These are phyloP conservation scores for Desoria tigrina DNA, from an alignment of 2,888 invertebrate species.

Conservation along the genomic window DNA sequence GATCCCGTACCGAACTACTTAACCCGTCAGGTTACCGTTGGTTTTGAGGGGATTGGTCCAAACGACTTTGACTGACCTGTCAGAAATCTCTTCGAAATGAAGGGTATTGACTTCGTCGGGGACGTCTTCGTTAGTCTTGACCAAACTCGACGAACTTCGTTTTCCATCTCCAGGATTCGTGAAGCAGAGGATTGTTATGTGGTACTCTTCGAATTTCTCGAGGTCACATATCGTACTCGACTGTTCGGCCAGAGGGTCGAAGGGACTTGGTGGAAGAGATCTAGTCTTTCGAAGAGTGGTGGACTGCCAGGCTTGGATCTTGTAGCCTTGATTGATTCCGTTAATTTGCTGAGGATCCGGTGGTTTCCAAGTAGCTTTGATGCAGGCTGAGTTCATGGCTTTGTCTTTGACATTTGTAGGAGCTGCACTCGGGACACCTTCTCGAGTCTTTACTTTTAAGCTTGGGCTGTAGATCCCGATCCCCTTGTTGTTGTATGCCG, in stretches of 20 bases:
- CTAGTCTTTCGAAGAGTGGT: constrained; percentile 56
- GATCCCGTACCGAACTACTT: constrained; percentile 74
- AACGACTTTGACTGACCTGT: constrained; percentile 83
- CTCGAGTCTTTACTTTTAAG: constrained; percentile 90
- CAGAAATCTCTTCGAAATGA: constrained; percentile 88
- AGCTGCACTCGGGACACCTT: constrained; percentile 91
- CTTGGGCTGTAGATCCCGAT: constrained; percentile 88
- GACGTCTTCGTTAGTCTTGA: constrained; percentile 89
- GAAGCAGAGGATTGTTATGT: constrained; percentile 91
- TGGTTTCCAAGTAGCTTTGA: constrained; percentile 87
- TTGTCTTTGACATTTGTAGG: constrained; percentile 78
- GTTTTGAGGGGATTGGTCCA: constrained; percentile 85
- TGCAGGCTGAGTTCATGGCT: constrained; percentile 82
- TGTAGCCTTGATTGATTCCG: constrained; percentile 96
- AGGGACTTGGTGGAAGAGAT: constrained; percentile 82
- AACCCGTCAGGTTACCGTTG: constrained; percentile 73
- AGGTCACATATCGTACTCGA: constrained; percentile 71
- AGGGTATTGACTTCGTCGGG: constrained; percentile 81
- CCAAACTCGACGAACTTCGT: constrained; percentile 69
- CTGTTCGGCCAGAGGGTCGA: constrained; percentile 85
- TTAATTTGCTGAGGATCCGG: constrained; percentile 97
- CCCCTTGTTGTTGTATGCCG: constrained; percentile 95
- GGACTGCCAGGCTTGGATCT: constrained; percentile 77
- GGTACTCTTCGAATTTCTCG: constrained; percentile 82
- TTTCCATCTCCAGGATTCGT: constrained; percentile 96